Evolutionary conservation across 2,113 vertebrate genomes (phyloP).

Genomic region (Sander vitreus): DNA sequence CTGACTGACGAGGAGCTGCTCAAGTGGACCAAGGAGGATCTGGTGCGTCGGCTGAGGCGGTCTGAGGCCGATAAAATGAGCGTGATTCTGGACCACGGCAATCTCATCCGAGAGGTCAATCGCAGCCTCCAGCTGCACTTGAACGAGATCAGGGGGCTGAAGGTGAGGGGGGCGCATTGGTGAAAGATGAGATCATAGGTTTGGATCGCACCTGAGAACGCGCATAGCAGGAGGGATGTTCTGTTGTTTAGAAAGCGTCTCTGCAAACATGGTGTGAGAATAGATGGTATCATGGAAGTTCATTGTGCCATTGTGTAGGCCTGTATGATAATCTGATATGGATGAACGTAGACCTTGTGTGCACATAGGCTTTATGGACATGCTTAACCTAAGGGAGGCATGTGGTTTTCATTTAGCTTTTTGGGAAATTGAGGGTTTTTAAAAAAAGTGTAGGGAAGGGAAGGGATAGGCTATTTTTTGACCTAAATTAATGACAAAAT

Average conservation of each 20-base stretch:
- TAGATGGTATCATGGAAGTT: slow-evolving; percentile 56
- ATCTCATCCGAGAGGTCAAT: slow-evolving; percentile 98
- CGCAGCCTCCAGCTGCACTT: slow-evolving; percentile 97
- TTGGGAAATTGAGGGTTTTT: not conserved
- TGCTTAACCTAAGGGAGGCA: not conserved
- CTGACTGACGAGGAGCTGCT: slow-evolving; percentile 95
- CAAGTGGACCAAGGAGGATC: slow-evolving; percentile 95
- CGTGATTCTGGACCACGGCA: slow-evolving; percentile 98
- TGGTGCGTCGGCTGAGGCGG: slow-evolving; percentile 92
- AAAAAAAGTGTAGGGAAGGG: not conserved
- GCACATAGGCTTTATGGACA: not conserved
- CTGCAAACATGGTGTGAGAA: slow-evolving; percentile 13
- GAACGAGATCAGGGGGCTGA: slow-evolving; percentile 97
- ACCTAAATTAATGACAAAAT: not conserved
- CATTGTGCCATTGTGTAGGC: slow-evolving; percentile 17
- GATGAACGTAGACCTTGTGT: not conserved
- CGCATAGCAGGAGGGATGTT: slow-evolving; percentile 50
- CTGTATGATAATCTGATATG: not conserved
- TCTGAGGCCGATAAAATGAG: slow-evolving; percentile 98
- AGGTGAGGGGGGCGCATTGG: slow-evolving; percentile 86
- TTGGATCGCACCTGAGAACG: slow-evolving; percentile 77
- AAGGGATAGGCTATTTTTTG: too few species aligned
- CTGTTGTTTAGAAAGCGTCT: slow-evolving; percentile 20
- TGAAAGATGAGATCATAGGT: slow-evolving; percentile 79
- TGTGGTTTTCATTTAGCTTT: slow-evolving; percentile 25